Evolutionary conservation across 2,888 invertebrate species (phyloP), one percentile per base, ranked within the genome.

Genomic region (Folsomia candida): DNA sequence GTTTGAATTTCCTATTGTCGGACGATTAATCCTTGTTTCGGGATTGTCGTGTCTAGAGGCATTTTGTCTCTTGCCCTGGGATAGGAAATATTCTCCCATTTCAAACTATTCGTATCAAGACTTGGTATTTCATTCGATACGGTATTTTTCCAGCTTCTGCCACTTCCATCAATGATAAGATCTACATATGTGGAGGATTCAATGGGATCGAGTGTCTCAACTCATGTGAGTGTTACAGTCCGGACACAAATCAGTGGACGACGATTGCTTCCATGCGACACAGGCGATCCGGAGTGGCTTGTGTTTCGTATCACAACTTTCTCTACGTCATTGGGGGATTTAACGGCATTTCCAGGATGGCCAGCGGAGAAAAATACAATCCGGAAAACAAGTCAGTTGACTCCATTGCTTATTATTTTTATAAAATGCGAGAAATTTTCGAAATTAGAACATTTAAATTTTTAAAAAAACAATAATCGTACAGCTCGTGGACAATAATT

Each of bases 171-270:
- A 89, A 92, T 75, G 91, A 88, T 74, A 90, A 90, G 81, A 89
- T 91, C 79, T 91, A 90, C 83, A 90, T 91, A 78, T 89, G 89
- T 67, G 94, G 96, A 1, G 96, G 96, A 0, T 96, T 94, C 83
- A 94, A 94, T 83, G 96, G 96, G 0, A 91, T 91, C 81, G 92
- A 93, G 81, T 92, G 94, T 81, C 89, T 92, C 86, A 91, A 90
- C 83, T 89, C 92, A 25, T 92, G 90, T 1, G 93, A 94, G 82
- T 87, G 90, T 65, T 94, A 90, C 83, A 90, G 91, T 80, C 90
- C 91, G 0, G 87, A 88, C 70, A 86, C 87, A 4, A 92, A 93
- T 83, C 91, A 91, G 81, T 94, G 94, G 94, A 90, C 91, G 0
- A 85, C 90, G 80, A 88, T 96, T 72, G 88, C 90, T 69, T 86